A percentile compares a stretch with the other conserved stretches of the same genome.
These are phyloP conservation scores for Marronus borbonicus DNA, from an alignment of 2,888 invertebrate species.

Conservation along the genomic window DNA sequence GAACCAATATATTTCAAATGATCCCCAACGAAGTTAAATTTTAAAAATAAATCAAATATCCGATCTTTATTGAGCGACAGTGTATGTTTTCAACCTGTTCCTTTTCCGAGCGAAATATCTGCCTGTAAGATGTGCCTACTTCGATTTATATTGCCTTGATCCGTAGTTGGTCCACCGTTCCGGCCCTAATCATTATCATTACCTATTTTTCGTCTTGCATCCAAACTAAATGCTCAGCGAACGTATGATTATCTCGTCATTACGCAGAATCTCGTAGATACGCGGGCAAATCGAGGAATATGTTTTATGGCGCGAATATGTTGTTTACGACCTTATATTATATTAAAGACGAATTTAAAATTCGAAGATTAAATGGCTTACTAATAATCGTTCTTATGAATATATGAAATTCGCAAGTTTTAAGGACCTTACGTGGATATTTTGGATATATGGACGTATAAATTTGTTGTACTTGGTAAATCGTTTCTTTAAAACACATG, in stretches of 20 bases:
- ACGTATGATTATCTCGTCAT: constrained; percentile 41
- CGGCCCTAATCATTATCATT: constrained; percentile 41
- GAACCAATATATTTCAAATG: too few species aligned
- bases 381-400: too few species aligned
- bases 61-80: too few species aligned
- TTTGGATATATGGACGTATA: too few species aligned
- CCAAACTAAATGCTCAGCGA: constrained; percentile 41
- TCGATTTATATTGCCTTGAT: constrained; percentile 28
- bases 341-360: too few species aligned
- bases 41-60: too few species aligned
- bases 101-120: background rate
- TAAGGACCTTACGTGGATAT: too few species aligned
- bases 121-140: constrained; percentile 1
- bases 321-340: background rate
- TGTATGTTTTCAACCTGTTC: background rate
- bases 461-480: too few species aligned
- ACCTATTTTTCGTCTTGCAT: constrained; percentile 45
- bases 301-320: background rate
- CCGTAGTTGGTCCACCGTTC: constrained; percentile 1
- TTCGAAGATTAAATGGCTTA: too few species aligned
- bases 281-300: background rate
- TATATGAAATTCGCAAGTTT: too few species aligned
- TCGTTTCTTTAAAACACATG: too few species aligned
- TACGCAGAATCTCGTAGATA: constrained; percentile 34
- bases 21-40: too few species aligned